Percentiles rank a stretch among this genome's conserved stretches.
Evolutionary conservation across 2,888 invertebrate species (phyloP).

Genomic region (Herminia tarsipennalis): DNA sequence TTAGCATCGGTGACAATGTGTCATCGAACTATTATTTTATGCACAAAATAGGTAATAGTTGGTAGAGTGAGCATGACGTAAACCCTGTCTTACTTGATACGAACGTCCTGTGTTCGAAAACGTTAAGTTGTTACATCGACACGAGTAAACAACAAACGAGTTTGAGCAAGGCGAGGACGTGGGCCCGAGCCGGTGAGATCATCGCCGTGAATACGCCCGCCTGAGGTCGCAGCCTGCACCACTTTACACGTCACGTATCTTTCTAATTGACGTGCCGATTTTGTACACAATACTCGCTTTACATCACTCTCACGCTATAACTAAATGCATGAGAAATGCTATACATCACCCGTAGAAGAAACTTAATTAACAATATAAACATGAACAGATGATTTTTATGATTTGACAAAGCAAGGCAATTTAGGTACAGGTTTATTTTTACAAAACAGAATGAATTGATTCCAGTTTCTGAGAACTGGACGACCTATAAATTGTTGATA

Average conservation of each 20-base stretch:
- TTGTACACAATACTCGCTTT: conserved; percentile 66
- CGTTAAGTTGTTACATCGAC: conserved; percentile 72
- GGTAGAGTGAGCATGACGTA: conserved; percentile 62
- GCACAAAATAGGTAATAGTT: conserved; percentile 5
- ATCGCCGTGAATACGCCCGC: conserved; percentile 74
- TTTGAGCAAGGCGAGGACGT: conserved; percentile 80
- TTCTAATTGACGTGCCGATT: conserved; percentile 75
- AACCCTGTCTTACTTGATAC: conserved; percentile 57
- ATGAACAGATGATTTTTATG: conserved; percentile 14
- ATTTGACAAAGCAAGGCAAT: conserved; percentile 1
- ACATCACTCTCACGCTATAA: conserved; percentile 59
- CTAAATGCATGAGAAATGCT: conserved; percentile 48
- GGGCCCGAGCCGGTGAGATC: conserved; percentile 78
- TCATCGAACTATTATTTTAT: background rate
- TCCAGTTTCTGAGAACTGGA: conserved; percentile 18
- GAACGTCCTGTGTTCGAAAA: conserved; percentile 70
- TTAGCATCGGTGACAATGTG: conserved; percentile 22
- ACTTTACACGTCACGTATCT: conserved; percentile 75
- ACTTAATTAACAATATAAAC: conserved; percentile 24
- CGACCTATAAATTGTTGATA: conserved; percentile 12
- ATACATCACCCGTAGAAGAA: conserved; percentile 41
- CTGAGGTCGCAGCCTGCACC: conserved; percentile 80
- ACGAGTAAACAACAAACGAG: conserved; percentile 83
- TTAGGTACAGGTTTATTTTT: background rate
- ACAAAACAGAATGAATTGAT: conserved; percentile 5